Percentiles rank a stretch among this genome's conserved stretches.
These are phyloP conservation scores for Myotis lucifugus DNA, from an alignment of 2,113 vertebrate genomes.

Conservation along the genomic window DNA sequence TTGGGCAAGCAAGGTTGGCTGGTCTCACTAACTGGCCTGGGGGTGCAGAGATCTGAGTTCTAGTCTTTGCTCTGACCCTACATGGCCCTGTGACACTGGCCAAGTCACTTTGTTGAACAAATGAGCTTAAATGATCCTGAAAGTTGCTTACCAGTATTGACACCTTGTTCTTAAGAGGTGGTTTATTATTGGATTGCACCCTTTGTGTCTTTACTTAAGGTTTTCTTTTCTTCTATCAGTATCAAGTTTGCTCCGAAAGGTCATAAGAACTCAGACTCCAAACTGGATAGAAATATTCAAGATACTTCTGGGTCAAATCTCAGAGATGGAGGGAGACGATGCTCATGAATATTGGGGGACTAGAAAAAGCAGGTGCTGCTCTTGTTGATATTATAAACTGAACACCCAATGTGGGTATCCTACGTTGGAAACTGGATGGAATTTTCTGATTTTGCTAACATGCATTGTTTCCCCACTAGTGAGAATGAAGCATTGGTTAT, in stretches of 20 bases:
- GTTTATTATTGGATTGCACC: background rate
- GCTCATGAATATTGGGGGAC: background rate
- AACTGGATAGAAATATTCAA: background rate
- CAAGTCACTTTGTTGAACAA: background rate
- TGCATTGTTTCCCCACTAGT: background rate
- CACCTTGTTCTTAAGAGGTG: background rate
- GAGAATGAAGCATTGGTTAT: background rate
- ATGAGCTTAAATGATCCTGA: background rate
- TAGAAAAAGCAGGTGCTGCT: background rate
- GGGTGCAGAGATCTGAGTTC: background rate
- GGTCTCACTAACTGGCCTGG: background rate
- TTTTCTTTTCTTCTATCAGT: slow-evolving; percentile 6
- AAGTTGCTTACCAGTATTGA: background rate
- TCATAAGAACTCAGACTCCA: background rate
- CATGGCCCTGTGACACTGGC: background rate
- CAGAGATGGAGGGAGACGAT: background rate
- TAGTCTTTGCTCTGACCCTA: background rate
- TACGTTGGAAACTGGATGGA: background rate
- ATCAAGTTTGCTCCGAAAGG: background rate
- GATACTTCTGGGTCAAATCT: background rate
- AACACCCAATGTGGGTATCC: background rate
- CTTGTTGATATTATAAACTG: background rate
- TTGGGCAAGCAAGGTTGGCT: background rate
- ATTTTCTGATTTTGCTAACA: background rate
- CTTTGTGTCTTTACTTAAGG: background rate